Conservation (phyloP, 2,113 vertebrate species). For the Oreochromis spilurus region DNA sequence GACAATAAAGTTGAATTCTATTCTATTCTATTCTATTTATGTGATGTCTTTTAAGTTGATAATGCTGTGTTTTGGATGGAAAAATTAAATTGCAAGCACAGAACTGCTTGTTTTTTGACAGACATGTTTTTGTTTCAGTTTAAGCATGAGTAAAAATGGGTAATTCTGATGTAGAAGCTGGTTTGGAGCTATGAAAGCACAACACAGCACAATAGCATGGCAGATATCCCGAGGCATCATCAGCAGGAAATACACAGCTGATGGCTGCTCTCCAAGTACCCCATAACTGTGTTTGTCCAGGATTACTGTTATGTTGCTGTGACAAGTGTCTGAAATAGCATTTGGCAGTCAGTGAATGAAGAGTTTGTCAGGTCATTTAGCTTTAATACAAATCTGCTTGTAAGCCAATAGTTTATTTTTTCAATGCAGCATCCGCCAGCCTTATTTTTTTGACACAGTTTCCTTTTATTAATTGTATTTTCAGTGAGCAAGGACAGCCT, state of each 20-base stretch:
- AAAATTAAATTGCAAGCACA: not conserved
- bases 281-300: not conserved
- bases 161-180: not conserved
- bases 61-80: not conserved
- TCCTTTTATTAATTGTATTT: not conserved
- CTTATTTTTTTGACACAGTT: not conserved
- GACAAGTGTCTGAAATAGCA: not conserved
- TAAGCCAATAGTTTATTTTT: not conserved
- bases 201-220: not conserved
- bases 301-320: not conserved
- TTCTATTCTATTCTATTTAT: no score
- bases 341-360: not conserved
- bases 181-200: not conserved
- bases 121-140: not conserved
- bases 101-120: not conserved
- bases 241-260: not conserved
- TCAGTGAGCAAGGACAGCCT: constrained; percentile 74
- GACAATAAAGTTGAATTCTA: no score
- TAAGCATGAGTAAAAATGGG: not conserved
- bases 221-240: not conserved
- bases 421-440: not conserved
- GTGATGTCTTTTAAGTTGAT: not conserved
- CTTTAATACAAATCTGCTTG: not conserved
- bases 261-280: not conserved
- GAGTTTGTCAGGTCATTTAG: not conserved